A percentile compares a stretch with the other conserved stretches of the same genome.
Evolutionary conservation across 2,888 invertebrate species (phyloP).

Genomic region (Limenitis arthemis): DNA sequence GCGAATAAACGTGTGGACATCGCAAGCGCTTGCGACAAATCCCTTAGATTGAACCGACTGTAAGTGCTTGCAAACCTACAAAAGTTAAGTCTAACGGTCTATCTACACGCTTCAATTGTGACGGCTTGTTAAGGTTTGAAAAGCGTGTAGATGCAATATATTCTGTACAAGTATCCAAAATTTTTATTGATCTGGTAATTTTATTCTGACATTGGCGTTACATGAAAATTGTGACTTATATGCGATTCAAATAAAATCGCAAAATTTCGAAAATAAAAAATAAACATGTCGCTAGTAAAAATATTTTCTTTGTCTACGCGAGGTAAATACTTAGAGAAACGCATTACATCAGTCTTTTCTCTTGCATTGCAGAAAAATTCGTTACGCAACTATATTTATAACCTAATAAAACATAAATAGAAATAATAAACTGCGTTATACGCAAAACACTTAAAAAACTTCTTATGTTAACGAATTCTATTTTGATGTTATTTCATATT

Average conservation of each 20-base stretch:
- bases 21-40: not conserved
- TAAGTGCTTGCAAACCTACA: not conserved
- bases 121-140: too few species aligned
- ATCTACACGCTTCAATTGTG: too few species aligned
- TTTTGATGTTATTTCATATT: too few species aligned
- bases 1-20: too few species aligned
- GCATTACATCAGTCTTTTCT: not conserved
- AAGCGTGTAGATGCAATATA: not conserved
- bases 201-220: not conserved
- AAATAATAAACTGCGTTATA: not conserved
- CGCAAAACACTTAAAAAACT: too few species aligned
- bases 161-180: not conserved
- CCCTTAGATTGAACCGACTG: not conserved
- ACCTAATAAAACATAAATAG: conserved; percentile 9
- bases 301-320: conserved; percentile 65
- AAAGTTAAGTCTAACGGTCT: too few species aligned
- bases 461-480: too few species aligned
- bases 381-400: conserved; percentile 13
- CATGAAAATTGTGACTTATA: conserved; percentile 1
- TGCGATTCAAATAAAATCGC: conserved; percentile 1
- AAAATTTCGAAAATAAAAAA: conserved; percentile 15
- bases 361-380: not conserved
- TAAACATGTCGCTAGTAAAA: conserved; percentile 64
- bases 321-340: conserved; percentile 38
- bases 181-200: not conserved